Base-by-base conservation (phyloP, 2,113 vertebrate genomes). In the Collichthys lucidus region DNA sequence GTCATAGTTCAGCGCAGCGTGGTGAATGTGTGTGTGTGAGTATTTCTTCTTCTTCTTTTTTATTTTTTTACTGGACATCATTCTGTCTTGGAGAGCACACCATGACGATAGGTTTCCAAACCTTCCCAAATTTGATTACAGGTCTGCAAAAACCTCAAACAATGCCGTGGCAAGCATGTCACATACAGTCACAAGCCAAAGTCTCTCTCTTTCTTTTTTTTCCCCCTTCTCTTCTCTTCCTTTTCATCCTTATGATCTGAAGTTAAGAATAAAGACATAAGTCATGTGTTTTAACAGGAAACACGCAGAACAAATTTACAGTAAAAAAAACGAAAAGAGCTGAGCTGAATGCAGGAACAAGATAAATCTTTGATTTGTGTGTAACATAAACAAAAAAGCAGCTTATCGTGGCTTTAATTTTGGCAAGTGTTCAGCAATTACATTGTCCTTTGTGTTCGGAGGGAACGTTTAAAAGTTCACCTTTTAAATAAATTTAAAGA, bases 111-210 rank as follows among this genome's bases (percentile, higher is more conserved):
- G 89, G 74, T 88, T 92, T 90, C 89, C 88, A 92, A 92, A 92
- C 90, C 89, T 88, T 89, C 83, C 89, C 83, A 92, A 92, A 93
- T 91, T 84, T 94, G 91, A 95, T 95, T 94, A 94, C 90, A 91
- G 91, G 86, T 94, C 89, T 92, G 79, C 86, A 89, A 90, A 94
- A 95, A 88, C 93, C 93, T 90, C 93, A 92, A 91, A 95, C 94
- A 94, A 95, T 93, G 90, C 82, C 83, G 80, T 84, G 87, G 91
- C 80, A 79, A 80, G 82, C 86, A 77, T 77, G 90, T 87, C 88
- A 86, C 90, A 85, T 80, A 84, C 46, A 17, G 88, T 89, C 91
- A 86, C 77, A 77, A 83, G 88, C 87, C 89, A 88, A 85, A 85
- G 77, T 81, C 82, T 63, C 55, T 88, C 86, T 86, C 75, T 62